Conservation (phyloP, 2,797 vertebrate species). For the Diglossa cyanea region DNA sequence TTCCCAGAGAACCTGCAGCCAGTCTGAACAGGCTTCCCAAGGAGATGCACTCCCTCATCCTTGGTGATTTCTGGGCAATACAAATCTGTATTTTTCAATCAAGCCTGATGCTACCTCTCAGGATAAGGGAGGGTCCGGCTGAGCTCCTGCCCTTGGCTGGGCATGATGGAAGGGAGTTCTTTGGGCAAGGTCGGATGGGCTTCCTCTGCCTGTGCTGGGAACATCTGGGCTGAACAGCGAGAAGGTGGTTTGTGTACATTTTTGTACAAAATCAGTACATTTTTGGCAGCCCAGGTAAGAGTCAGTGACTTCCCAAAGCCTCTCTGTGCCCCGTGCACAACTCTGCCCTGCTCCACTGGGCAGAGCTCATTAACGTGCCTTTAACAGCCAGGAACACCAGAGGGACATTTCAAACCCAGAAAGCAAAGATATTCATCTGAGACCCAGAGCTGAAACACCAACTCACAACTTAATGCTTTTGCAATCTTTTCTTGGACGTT, state of each 20-base stretch:
- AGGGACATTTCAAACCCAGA: neutral
- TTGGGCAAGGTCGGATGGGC: neutral
- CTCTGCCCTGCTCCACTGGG: neutral
- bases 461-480: neutral
- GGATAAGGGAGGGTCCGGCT: neutral
- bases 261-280: neutral
- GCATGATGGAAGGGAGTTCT: fast-evolving
- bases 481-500: neutral
- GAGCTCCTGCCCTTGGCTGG: neutral
- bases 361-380: neutral
- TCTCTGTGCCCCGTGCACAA: neutral
- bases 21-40: neutral
- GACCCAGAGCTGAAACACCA: neutral
- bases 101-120: fast-evolving
- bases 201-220: neutral
- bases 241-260: neutral
- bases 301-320: neutral
- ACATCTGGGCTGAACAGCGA: neutral
- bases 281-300: neutral
- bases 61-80: neutral
- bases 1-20: neutral
- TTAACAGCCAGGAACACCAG: neutral
- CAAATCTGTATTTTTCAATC: neutral
- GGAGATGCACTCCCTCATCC: neutral
- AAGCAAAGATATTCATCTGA: neutral